Conservation (phyloP, 1,140 invertebrate genomes). For the Drosophila neocordata region DNA sequence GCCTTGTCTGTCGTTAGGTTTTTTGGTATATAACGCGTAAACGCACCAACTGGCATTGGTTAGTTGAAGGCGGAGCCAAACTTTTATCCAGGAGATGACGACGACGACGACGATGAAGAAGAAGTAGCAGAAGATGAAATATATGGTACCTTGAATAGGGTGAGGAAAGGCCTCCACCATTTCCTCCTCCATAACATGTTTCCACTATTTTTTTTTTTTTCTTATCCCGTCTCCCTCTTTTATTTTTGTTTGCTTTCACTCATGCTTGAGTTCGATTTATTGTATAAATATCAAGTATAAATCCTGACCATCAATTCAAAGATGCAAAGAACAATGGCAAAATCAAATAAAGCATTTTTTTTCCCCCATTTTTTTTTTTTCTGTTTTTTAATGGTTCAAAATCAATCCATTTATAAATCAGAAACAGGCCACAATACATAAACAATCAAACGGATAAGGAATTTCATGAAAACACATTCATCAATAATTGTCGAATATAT, state of each 20-base stretch:
- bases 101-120: background rate
- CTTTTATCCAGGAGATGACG: conserved; percentile 15
- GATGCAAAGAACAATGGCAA: conserved; percentile 16
- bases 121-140: conserved; percentile 6
- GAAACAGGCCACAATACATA: background rate
- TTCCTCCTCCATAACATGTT: background rate
- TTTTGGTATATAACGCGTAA: conserved; percentile 71
- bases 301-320: conserved; percentile 70
- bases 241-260: conserved; percentile 16
- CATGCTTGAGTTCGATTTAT: conserved; percentile 43
- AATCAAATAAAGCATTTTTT: conserved; percentile 15
- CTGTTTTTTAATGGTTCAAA: conserved; percentile 3
- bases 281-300: conserved; percentile 40
- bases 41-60: conserved; percentile 65
- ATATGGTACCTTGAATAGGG: background rate
- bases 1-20: conserved; percentile 67
- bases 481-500: too few relatives aligned
- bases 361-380: too few relatives aligned
- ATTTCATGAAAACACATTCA: background rate
- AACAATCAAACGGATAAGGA: background rate
- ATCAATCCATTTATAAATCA: conserved; percentile 72
- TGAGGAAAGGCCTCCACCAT: background rate
- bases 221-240: too few relatives aligned
- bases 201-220: background rate
- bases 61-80: conserved; percentile 68